A percentile compares a stretch with the other conserved stretches of the same genome.
Evolutionary conservation across 2,113 vertebrate genomes (phyloP).

Genomic region (Tautogolabrus adspersus): DNA sequence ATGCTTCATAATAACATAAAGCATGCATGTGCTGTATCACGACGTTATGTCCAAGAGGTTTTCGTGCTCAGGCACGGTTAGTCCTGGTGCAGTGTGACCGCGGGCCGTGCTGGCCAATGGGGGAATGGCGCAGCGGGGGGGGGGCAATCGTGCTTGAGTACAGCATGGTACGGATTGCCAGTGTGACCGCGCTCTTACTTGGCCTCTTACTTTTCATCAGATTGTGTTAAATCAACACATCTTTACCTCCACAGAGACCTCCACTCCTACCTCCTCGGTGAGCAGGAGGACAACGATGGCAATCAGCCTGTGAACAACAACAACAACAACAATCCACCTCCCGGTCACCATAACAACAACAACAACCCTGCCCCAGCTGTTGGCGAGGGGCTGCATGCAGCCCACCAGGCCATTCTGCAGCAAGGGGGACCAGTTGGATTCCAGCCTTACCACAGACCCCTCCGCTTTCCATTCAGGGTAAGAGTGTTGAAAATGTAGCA

Average conservation of each 20-base stretch:
- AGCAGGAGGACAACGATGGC: conserved; percentile 95
- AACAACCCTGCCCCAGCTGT: conserved; percentile 93
- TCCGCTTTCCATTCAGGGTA: conserved; percentile 95
- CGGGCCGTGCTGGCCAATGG: no score
- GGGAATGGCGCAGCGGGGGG: no score
- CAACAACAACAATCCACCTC: conserved; percentile 85
- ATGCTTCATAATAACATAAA: no score
- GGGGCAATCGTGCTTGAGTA: no score
- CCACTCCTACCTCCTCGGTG: conserved; percentile 97
- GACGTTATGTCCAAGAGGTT: no score
- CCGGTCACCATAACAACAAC: conserved; percentile 89
- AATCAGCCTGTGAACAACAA: conserved; percentile 95
- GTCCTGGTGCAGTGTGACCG: no score
- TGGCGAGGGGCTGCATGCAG: conserved; percentile 96
- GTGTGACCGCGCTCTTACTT: no score
- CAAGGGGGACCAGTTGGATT: conserved; percentile 98
- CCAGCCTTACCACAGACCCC: conserved; percentile 95
- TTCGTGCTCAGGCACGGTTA: no score
- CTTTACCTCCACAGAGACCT: conserved; percentile 86
- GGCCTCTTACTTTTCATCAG: neutral
- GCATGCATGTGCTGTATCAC: no score
- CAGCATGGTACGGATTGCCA: no score
- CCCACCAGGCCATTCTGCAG: conserved; percentile 98
- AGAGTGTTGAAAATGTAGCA: neutral
- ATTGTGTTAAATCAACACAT: neutral